Percentiles rank a stretch among this genome's conserved stretches.
Evolutionary conservation across 2,797 vertebrate genomes (phyloP).

Genomic region (Sarcoramphus papa): DNA sequence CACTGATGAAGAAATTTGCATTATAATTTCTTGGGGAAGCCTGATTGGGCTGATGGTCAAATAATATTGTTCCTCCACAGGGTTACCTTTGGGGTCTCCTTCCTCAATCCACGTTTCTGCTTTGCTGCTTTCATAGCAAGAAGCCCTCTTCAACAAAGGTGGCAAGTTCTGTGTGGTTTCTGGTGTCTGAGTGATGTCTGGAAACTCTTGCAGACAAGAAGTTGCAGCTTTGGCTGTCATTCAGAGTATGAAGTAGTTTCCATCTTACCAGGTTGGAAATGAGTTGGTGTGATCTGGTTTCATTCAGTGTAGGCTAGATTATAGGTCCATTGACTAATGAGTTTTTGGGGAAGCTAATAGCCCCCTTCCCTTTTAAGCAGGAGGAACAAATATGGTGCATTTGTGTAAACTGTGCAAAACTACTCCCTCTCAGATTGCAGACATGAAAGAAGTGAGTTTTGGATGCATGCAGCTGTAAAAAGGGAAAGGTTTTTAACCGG

Average conservation of each 20-base stretch:
- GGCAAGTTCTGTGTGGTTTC: not conserved
- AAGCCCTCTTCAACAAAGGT: not conserved
- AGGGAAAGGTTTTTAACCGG: not conserved
- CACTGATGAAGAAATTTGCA: not conserved
- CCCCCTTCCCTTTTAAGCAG: not conserved
- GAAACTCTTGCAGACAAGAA: not conserved
- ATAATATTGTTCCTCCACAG: not conserved
- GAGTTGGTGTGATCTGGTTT: not conserved
- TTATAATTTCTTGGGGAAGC: not conserved
- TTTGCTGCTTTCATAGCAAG: not conserved
- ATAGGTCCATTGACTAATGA: not conserved
- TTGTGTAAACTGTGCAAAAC: not conserved
- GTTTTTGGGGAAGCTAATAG: not conserved
- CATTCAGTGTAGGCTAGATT: not conserved
- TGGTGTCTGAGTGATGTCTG: not conserved
- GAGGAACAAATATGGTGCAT: not conserved
- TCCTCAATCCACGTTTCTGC: not conserved
- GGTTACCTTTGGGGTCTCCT: not conserved
- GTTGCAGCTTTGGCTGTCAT: not conserved
- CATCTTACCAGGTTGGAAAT: not conserved
- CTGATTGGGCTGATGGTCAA: not conserved
- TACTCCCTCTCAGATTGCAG: not conserved
- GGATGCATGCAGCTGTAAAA: not conserved
- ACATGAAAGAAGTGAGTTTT: not conserved
- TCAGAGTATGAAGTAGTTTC: not conserved